phyloP scores from a whole-genome alignment of 2,888 invertebrate species.

The Polydrusus cervinus region DNA sequence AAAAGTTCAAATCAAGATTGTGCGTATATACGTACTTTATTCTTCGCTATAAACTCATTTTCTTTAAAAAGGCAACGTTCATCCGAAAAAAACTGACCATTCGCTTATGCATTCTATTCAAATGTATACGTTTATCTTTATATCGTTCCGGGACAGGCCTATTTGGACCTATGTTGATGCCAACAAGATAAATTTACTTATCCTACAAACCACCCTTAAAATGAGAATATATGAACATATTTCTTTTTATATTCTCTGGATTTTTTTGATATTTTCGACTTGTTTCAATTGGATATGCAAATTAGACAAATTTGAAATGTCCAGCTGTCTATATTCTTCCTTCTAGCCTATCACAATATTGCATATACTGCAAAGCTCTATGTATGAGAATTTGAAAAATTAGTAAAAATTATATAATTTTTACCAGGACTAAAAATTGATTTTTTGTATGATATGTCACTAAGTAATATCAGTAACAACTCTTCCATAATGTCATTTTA shows the following conservation, averaged over 20 bases:
- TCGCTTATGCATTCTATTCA: constrained; percentile 15
- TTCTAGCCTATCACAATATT: background rate
- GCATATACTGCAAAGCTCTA: too few relatives aligned
- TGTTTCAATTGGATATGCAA: constrained; percentile 19
- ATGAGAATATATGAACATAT: constrained; percentile 16
- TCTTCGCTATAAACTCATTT: background rate
- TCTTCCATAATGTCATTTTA: too few relatives aligned
- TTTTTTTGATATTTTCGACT: constrained; percentile 15
- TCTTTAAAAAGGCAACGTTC: constrained; percentile 1
- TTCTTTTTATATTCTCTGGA: constrained; percentile 19
- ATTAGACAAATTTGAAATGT: constrained; percentile 10
- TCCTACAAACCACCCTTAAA: constrained; percentile 11
- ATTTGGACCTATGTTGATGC: constrained; percentile 20
- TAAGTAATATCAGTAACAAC: too few relatives aligned
- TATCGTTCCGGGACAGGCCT: constrained; percentile 8
- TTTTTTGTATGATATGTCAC: too few relatives aligned
- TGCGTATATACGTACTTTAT: background rate
- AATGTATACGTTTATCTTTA: constrained; percentile 19
- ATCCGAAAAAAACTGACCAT: constrained; percentile 14
- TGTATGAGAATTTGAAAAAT: too few relatives aligned
- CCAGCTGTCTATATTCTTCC: background rate
- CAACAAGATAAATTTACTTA: constrained; percentile 20
- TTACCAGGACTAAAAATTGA: too few relatives aligned
- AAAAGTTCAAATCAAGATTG: too few relatives aligned
- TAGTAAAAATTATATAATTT: too few relatives aligned